Conservation (phyloP, 2,113 vertebrate genomes). For the Talpa occidentalis region DNA sequence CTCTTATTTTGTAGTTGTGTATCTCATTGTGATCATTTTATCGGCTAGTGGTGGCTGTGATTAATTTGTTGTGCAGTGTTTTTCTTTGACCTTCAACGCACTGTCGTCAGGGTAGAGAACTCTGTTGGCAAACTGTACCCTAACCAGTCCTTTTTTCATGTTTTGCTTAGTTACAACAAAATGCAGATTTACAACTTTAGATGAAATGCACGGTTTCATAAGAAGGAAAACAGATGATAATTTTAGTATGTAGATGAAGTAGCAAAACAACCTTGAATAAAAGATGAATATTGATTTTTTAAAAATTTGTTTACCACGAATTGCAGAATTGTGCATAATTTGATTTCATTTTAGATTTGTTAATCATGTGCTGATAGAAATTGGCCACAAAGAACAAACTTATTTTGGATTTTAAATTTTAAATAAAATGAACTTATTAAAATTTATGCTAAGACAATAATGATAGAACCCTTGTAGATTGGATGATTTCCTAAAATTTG, state of each 20-base stretch:
- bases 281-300: constrained; percentile 67
- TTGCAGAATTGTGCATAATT: constrained; percentile 66
- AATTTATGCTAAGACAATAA: constrained; percentile 38
- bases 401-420: constrained; percentile 63
- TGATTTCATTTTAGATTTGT: constrained; percentile 67
- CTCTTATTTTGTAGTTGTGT: constrained; percentile 87
- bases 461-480: background rate
- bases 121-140: constrained; percentile 85
- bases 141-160: constrained; percentile 87
- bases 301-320: constrained; percentile 71
- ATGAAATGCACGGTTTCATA: constrained; percentile 81
- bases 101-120: constrained; percentile 88
- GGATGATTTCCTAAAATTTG: constrained; percentile 31
- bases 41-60: constrained; percentile 89
- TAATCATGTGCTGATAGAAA: constrained; percentile 60
- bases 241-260: constrained; percentile 79
- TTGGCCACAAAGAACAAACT: constrained; percentile 45
- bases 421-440: constrained; percentile 57
- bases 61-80: constrained; percentile 92
- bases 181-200: constrained; percentile 84
- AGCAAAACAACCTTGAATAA: constrained; percentile 72
- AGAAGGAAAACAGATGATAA: constrained; percentile 74
- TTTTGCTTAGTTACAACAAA: constrained; percentile 88
- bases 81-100: constrained; percentile 87
- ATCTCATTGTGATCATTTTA: constrained; percentile 90